A percentile compares a stretch with the other conserved stretches of the same genome.
Evolutionary conservation across 1,140 invertebrate species (phyloP).

Genomic region (Pentalonia nigronervosa): DNA sequence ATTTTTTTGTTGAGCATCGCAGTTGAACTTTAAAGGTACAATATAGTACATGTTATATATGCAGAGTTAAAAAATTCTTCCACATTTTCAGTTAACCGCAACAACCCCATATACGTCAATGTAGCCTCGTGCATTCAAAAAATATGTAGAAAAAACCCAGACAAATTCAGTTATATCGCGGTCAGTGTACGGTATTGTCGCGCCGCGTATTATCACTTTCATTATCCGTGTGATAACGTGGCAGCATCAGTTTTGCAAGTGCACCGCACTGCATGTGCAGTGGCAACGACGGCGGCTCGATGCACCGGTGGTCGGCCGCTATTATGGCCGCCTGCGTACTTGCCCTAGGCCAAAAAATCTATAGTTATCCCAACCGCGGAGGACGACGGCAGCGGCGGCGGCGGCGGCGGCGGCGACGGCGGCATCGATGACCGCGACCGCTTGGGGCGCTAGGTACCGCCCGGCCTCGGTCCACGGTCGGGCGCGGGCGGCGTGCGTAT

Average conservation of each 20-base stretch:
- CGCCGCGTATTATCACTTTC: too few relatives aligned
- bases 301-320: background rate
- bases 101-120: too few relatives aligned
- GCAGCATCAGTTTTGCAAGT: background rate
- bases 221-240: background rate
- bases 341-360: conserved; percentile 58
- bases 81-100: too few relatives aligned
- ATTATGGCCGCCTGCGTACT: conserved; percentile 13
- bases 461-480: background rate
- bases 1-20: too few relatives aligned
- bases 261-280: background rate
- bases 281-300: background rate
- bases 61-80: too few relatives aligned
- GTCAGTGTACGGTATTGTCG: too few relatives aligned
- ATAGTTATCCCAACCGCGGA: conserved; percentile 40
- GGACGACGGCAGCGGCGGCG: background rate
- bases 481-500: background rate
- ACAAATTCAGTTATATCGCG: too few relatives aligned
- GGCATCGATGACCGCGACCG: background rate
- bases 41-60: too few relatives aligned
- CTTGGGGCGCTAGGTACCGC: conserved; percentile 10
- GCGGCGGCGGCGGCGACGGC: background rate
- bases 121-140: too few relatives aligned
- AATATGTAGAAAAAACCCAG: too few relatives aligned
- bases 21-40: too few relatives aligned